Conservation (phyloP, 2,888 invertebrate genomes). For the Lobophora halterata region DNA sequence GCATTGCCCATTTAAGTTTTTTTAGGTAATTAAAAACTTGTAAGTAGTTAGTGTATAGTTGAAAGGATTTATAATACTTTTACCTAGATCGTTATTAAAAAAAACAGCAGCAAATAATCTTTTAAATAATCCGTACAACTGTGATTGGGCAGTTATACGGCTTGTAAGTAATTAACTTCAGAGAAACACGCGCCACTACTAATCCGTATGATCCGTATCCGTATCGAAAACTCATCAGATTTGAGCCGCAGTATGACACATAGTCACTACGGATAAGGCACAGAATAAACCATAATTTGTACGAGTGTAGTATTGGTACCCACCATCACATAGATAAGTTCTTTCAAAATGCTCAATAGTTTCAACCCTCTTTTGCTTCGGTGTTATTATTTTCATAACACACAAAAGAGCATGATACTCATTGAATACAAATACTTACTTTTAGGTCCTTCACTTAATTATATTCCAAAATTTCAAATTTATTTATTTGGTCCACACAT, state of each 20-base stretch:
- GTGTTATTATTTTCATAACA: slow-evolving; percentile 56
- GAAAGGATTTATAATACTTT: no score
- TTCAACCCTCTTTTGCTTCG: slow-evolving; percentile 54
- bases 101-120: slow-evolving; percentile 1
- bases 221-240: slow-evolving; percentile 21
- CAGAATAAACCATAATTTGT: slow-evolving; percentile 7
- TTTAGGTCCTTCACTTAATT: background rate
- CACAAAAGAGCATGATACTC: slow-evolving; percentile 73
- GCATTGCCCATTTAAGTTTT: no score
- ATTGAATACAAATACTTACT: background rate
- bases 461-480: no score
- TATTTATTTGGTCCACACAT: no score
- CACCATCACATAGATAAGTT: slow-evolving; percentile 56
- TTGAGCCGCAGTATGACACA: background rate
- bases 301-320: no score
- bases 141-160: slow-evolving; percentile 16
- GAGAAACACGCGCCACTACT: slow-evolving; percentile 12
- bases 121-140: slow-evolving; percentile 1
- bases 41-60: no score
- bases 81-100: no score
- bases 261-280: slow-evolving; percentile 1
- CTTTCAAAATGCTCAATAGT: slow-evolving; percentile 49
- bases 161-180: slow-evolving; percentile 20
- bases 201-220: slow-evolving; percentile 13
- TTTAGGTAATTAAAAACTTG: no score